phyloP scores from a whole-genome alignment of 2,888 invertebrate species.

The Hydriomena furcata region DNA sequence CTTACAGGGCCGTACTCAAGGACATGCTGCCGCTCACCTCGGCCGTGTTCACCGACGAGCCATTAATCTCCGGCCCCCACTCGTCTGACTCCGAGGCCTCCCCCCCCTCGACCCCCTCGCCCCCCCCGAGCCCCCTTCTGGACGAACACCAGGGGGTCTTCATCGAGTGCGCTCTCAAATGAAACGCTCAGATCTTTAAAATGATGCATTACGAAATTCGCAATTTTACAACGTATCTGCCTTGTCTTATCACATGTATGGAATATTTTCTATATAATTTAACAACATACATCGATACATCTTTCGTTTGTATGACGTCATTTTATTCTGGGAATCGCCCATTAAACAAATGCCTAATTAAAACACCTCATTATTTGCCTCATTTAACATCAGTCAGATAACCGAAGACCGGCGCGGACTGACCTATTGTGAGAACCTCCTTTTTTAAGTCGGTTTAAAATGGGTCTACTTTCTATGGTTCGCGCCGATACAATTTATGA shows the following conservation, averaged over 20 bases:
- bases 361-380: too few species aligned
- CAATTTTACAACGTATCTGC: neutral
- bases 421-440: neutral
- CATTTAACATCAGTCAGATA: neutral
- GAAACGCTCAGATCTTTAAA: conserved; percentile 40
- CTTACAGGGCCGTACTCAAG: conserved; percentile 80
- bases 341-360: too few species aligned
- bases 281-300: too few species aligned
- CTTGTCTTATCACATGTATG: too few species aligned
- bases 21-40: conserved; percentile 84
- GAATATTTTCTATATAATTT: too few species aligned
- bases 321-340: too few species aligned
- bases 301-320: too few species aligned
- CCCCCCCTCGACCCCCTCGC: conserved; percentile 30
- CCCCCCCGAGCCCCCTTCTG: conserved; percentile 20
- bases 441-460: too few species aligned
- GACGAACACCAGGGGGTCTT: conserved; percentile 50
- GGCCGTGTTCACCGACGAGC: conserved; percentile 66
- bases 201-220: conserved; percentile 11
- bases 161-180: conserved; percentile 80
- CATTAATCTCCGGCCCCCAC: conserved; percentile 4
- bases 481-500: neutral
- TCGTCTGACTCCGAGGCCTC: conserved; percentile 27
- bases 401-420: conserved; percentile 10
- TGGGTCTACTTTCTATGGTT: neutral